Conservation (phyloP, 53 echinoderm and acorn worm species). For the Antedon mediterranea region DNA sequence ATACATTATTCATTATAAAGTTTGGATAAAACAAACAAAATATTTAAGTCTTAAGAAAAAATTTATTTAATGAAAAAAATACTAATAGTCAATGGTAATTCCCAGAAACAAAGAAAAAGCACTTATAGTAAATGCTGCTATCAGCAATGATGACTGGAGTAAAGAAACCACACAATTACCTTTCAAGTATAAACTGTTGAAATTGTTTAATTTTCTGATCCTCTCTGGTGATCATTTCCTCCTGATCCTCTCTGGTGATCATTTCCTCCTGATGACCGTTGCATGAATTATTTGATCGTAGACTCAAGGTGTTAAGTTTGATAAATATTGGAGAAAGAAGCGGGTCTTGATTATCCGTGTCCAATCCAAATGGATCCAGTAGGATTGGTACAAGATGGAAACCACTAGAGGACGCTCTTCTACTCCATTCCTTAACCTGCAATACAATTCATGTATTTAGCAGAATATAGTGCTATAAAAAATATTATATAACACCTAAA, state of each 20-base stretch:
- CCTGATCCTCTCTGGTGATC: constrained; percentile 10
- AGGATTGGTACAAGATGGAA: constrained; percentile 63
- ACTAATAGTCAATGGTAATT: too few relatives aligned
- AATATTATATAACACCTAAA: too few relatives aligned
- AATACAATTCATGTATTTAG: too few relatives aligned
- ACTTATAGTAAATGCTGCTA: too few relatives aligned
- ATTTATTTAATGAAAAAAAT: too few relatives aligned
- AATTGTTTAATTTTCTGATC: constrained; percentile 19
- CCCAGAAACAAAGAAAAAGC: too few relatives aligned
- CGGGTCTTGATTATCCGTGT: constrained; percentile 59
- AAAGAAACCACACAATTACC: constrained; percentile 14
- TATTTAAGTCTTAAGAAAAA: too few relatives aligned
- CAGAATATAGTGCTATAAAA: too few relatives aligned
- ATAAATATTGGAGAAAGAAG: constrained; percentile 66
- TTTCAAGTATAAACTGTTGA: constrained; percentile 34
- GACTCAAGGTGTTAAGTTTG: background rate
- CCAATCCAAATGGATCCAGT: constrained; percentile 79
- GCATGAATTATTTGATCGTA: background rate
- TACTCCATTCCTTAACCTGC: constrained; percentile 19
- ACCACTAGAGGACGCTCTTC: constrained; percentile 15
- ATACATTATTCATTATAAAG: too few relatives aligned
- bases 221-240: background rate
- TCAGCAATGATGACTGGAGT: background rate
- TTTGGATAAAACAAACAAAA: too few relatives aligned
- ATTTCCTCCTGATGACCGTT: background rate